Base-by-base conservation (phyloP, 2,888 invertebrate genomes). In the Alsophila aescularia region DNA sequence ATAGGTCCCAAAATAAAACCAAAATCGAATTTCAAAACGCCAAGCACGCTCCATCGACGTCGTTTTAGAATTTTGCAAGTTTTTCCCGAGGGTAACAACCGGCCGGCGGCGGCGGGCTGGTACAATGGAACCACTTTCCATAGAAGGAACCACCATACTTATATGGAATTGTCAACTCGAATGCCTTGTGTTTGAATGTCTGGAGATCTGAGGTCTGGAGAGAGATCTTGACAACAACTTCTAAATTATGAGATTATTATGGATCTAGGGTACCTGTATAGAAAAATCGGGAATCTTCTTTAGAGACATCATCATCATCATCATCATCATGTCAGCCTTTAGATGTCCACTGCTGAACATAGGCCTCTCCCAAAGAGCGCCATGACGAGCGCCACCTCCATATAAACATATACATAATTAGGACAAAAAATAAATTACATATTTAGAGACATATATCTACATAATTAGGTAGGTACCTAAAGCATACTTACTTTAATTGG, bases 81-180 rank as follows among this genome's bases (percentile, higher is more conserved):
- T 84, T 84, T 84, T 86, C 83, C 77, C 76, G 67, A 77, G 78
- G 83, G 85, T 83, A 84, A 83, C 82, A 84, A 81, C 82, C 87
- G 79, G 60, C 49, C n/a, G n/a, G 18, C 43, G 21, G 43, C 50
- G 52, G 60, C 60, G 67, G 66, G 67, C 54, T 63, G 57, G 66
- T 71, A 90, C 89, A 90, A 90, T 89, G 79, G 82, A 75, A 73
- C 86, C 73, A 81, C 86, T 83, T 87, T 85, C 90, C 89, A 83
- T 89, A 83, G 68, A 59, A 70, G 84, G 87, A 61, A 53, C 51
- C 44, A 27, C 64, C 66, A 6, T 65, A n/a, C n/a, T n/a, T n/a
- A 44, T 58, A 57, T 15, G 65, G 68, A 31, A 16, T 32, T 41
- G 37, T 50, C 49, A 21, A 49, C 43, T 49, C 16, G 49, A 16